Conservation (phyloP, 2,113 vertebrate species). For the Phalacrocorax carbo region DNA sequence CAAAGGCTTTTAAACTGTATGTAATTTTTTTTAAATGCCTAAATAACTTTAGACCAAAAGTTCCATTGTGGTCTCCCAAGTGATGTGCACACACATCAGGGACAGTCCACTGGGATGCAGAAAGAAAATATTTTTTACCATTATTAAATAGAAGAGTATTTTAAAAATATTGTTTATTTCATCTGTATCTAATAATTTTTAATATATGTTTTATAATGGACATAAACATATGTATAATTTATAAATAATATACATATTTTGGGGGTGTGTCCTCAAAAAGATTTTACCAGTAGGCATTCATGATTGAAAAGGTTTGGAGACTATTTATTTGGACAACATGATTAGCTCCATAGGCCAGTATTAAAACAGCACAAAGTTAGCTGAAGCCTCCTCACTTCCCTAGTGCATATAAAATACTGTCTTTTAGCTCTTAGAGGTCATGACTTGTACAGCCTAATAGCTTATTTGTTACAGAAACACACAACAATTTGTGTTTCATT, state of each 20-base stretch:
- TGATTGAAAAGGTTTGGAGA: not conserved
- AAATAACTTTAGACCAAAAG: not conserved
- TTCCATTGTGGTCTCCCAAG: not conserved
- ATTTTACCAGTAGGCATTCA: not conserved
- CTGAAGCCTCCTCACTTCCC: not conserved
- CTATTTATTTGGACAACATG: not conserved
- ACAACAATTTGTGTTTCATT: not conserved
- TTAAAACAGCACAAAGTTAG: not conserved
- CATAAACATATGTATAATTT: not conserved
- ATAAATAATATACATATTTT: not conserved
- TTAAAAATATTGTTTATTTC: not conserved
- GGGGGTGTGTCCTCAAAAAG: fast-evolving
- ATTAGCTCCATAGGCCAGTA: not conserved
- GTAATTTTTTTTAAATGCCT: not conserved
- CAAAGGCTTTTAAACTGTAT: not conserved
- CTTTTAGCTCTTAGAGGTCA: not conserved
- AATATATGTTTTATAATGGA: not conserved
- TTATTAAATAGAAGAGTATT: not conserved
- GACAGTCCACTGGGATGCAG: not conserved
- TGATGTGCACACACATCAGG: not conserved
- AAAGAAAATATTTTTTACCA: not conserved
- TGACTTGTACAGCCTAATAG: not conserved
- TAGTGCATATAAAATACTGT: too few species aligned
- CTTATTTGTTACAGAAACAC: not conserved
- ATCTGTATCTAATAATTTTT: not conserved